Base-by-base conservation (phyloP, 1,140 invertebrate genomes). In the Muscidifurax raptorellus region DNA sequence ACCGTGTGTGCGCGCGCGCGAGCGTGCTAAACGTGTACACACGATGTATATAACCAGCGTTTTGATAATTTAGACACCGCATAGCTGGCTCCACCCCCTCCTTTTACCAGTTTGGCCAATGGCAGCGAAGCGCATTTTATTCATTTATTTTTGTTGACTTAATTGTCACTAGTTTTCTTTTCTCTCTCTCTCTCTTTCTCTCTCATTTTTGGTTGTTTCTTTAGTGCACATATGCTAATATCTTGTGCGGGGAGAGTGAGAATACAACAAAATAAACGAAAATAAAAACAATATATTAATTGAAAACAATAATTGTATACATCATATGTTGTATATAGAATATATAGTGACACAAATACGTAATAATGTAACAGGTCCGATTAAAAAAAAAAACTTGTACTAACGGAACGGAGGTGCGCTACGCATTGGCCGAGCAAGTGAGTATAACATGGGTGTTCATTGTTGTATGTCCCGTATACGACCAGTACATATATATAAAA, bases 11-110 rank as follows among this genome's bases (percentile, higher is more conserved):
- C 44, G 32, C 36, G 28, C 2, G 9, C 44, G 22, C 18, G 13
- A 77, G 40, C 28, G 44, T 80, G 18, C 27, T 15, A 79, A 47
- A 74, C 64, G 69, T 47, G 32, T 80, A 74, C 71, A 75, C 78
- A 80, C 32, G 15, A 74, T 80, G 52, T 64, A 78, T 71, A 75
- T 59, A 82, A 90, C 89, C 89, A 91, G 88, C 90, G 89, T 90
- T 89, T 86, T 86, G 86, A 84, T 88, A 89, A 89, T 86, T 88
- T 90, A 91, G 90, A 64, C 90, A 92, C 92, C 92, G 92, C 91
- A 78, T 92, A 92, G 91, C 92, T 92, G 92, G 92, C 92, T 93
- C 92, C 91, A 93, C 90, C 92, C 92, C 92, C 92, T 92, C 91
- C 91, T 92, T 91, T 92, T 90, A 92, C 90, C 91, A 92, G 88